Evolutionary conservation across 2,113 vertebrate species (phyloP).

Genomic region (Fregetta grallaria): DNA sequence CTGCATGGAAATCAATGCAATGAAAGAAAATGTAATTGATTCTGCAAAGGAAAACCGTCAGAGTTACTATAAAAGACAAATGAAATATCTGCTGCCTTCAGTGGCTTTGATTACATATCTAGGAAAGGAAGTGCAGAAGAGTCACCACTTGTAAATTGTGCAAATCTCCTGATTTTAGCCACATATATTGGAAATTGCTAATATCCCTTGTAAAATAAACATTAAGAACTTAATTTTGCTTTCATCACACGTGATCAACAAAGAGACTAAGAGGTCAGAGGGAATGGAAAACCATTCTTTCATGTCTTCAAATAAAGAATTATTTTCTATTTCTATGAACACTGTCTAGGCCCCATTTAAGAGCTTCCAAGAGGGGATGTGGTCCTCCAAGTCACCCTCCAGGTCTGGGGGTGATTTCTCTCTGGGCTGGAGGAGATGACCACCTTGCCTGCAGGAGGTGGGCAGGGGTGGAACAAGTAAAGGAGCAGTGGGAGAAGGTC

Average conservation of each 20-base stretch:
- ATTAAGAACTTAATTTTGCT: neutral
- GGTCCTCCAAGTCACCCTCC: neutral
- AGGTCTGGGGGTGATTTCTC: neutral
- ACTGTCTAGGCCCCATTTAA: neutral
- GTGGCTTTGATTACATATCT: neutral
- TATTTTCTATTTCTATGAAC: neutral
- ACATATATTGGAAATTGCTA: neutral
- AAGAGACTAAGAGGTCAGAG: neutral
- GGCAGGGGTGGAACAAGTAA: neutral
- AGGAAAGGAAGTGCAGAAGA: neutral
- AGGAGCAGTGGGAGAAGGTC: neutral
- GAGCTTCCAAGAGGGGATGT: neutral
- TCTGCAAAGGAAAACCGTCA: neutral
- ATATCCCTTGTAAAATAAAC: neutral
- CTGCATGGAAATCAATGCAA: neutral
- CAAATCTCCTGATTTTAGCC: neutral
- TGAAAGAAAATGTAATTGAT: neutral
- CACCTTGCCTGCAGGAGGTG: neutral
- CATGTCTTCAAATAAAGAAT: neutral
- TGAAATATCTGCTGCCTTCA: neutral
- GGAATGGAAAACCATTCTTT: neutral
- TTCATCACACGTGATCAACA: rapidly evolving
- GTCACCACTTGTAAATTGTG: neutral
- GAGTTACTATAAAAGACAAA: neutral
- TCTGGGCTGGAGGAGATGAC: too few relatives aligned